Evolutionary conservation across 2,797 vertebrate species (phyloP).

Genomic region (Meda fulgida): DNA sequence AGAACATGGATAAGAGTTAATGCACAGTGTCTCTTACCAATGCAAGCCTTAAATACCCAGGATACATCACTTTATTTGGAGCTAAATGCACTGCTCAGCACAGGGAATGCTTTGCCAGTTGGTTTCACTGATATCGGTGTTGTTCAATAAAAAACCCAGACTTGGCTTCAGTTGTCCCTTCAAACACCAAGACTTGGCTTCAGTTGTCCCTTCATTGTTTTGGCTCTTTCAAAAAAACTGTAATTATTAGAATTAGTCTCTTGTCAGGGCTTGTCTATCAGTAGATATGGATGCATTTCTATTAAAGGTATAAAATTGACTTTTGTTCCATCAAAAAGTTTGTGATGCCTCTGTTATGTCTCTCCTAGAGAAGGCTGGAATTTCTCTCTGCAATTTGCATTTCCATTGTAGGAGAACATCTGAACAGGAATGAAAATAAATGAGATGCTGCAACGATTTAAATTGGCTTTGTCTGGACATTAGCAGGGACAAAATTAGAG

Average conservation of each 20-base stretch:
- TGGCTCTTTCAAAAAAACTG: constrained; percentile 34
- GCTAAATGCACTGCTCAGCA: constrained; percentile 42
- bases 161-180: constrained; percentile 22
- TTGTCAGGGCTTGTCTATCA: constrained; percentile 56
- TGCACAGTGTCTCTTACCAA: constrained; percentile 49
- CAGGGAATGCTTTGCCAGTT: constrained; percentile 18
- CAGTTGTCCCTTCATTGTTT: constrained; percentile 29
- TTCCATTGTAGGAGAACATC: constrained; percentile 52
- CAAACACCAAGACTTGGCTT: constrained; percentile 23
- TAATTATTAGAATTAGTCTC: constrained; percentile 57
- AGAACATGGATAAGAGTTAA: constrained; percentile 62
- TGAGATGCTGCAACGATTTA: constrained; percentile 51
- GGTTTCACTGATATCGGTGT: constrained; percentile 28
- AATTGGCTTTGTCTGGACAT: constrained; percentile 58
- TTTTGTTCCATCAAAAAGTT: constrained; percentile 56
- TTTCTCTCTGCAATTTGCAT: constrained; percentile 60
- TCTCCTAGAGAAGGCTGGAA: constrained; percentile 31
- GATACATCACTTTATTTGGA: constrained; percentile 50
- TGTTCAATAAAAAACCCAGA: constrained; percentile 18
- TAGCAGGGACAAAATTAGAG: constrained; percentile 45
- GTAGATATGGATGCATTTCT: constrained; percentile 55
- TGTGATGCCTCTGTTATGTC: constrained; percentile 44
- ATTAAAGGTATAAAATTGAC: constrained; percentile 53
- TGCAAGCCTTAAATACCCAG: constrained; percentile 52
- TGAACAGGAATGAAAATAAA: constrained; percentile 55